These are phyloP conservation scores for Ornithorhynchus anatinus DNA, from an alignment of 2,113 vertebrate species.

Conservation along the genomic window DNA sequence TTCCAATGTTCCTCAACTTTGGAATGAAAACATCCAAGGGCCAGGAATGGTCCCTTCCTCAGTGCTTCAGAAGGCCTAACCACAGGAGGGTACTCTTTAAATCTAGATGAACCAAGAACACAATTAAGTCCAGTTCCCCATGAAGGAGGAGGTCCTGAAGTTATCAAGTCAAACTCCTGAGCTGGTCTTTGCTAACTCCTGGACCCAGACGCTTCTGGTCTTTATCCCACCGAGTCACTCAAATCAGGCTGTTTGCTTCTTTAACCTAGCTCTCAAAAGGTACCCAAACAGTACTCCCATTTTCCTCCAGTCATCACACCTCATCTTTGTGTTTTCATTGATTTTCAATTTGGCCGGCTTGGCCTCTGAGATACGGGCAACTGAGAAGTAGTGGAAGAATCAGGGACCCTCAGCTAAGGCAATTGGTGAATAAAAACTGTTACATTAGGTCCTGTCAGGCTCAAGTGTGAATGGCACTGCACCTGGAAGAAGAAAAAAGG, in stretches of 20 bases:
- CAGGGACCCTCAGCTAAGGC: constrained; percentile 66
- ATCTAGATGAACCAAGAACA: too few species aligned
- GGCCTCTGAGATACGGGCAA: constrained; percentile 61
- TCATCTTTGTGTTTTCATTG: constrained; percentile 57
- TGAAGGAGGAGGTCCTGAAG: too few species aligned
- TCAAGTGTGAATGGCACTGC: constrained; percentile 75
- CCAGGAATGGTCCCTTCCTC: neutral
- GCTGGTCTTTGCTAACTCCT: constrained; percentile 10
- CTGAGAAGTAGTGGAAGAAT: constrained; percentile 65
- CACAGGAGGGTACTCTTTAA: too few species aligned
- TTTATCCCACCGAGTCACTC: constrained; percentile 16
- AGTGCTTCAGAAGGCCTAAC: too few species aligned
- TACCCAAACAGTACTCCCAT: constrained; percentile 43
- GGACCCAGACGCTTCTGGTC: neutral
- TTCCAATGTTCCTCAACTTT: too few species aligned
- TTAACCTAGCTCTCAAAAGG: constrained; percentile 7
- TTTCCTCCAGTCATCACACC: constrained; percentile 57
- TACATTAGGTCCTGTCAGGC: constrained; percentile 65
- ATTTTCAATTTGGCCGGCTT: constrained; percentile 66
- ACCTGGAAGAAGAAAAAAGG: constrained; percentile 76
- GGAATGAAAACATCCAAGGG: neutral
- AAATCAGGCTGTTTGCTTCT: constrained; percentile 39
- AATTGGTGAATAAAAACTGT: constrained; percentile 64
- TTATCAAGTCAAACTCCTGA: too few species aligned
- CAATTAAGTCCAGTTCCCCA: too few species aligned